Evolutionary conservation across 2,888 invertebrate species (phyloP).

Genomic region (Diaphora mendica): DNA sequence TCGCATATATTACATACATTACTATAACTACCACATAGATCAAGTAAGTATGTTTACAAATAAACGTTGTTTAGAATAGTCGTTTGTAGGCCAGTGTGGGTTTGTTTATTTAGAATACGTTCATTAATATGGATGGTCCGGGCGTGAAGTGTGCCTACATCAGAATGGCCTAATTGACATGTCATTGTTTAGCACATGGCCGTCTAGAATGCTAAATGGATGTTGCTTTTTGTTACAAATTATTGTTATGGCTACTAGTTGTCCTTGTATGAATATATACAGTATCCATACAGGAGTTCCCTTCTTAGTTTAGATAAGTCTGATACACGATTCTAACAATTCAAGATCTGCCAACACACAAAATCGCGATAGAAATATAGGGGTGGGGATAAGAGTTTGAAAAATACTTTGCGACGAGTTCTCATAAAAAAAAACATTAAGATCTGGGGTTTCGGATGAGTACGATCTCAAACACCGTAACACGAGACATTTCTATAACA

Average conservation of each 20-base stretch:
- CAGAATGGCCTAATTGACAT: constrained; percentile 40
- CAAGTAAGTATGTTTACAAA: background rate
- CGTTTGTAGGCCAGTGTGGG: constrained; percentile 42
- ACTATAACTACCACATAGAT: constrained; percentile 1
- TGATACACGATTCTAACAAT: too few species aligned
- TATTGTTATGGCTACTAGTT: constrained; percentile 3
- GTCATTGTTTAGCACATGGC: constrained; percentile 32
- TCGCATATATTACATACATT: background rate
- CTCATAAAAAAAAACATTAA: too few species aligned
- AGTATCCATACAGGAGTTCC: background rate
- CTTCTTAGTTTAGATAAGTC: background rate
- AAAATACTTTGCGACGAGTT: too few species aligned
- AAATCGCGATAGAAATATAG: too few species aligned
- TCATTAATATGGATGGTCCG: constrained; percentile 49
- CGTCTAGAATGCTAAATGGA: constrained; percentile 40
- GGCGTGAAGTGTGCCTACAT: constrained; percentile 34
- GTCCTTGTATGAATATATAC: constrained; percentile 3
- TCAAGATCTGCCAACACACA: too few species aligned
- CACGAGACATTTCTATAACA: too few species aligned
- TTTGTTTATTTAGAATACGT: constrained; percentile 36
- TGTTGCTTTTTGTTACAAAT: constrained; percentile 32
- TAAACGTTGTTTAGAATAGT: constrained; percentile 11
- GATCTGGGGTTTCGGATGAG: too few species aligned
- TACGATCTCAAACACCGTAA: too few species aligned
- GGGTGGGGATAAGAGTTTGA: too few species aligned